Base-by-base conservation (phyloP, 2,797 vertebrate genomes). In the Tympanoctomys barrerae region DNA sequence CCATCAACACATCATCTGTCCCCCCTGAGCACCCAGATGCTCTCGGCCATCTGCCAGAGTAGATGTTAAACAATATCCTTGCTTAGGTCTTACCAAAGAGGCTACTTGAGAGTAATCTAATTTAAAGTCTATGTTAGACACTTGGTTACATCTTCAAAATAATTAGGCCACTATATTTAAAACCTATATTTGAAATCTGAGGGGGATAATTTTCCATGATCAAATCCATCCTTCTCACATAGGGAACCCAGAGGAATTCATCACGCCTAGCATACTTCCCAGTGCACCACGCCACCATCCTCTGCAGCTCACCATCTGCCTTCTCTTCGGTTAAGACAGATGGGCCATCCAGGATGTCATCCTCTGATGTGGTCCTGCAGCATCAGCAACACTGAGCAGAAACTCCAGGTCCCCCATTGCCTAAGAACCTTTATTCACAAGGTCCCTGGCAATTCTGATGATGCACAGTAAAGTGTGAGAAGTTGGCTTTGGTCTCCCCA, bases 121-220 rank as follows among this genome's bases (percentile, higher is more conserved):
- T 81, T 81, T 46, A 77, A 88, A 81, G n/a, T 89, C 66, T 49
- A 24, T 16, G 14, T n/a, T 78, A 62, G 49, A 26, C 46, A 66
- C 13, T 46, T 71, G 62, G 71, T 89, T 57, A 85, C 73, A 88
- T 87, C 54, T 42, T 92, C n/a, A 64, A 36, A 89, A 91, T 84
- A 84, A 93, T 93, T 82, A 94, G 52, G 83, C 7, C 12, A 62
- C 14, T 75, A 1, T 77, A 24, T 79, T 94, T 59, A 22, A 68
- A 61, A 79, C 49, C 73, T 70, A 52, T 42, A 73, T 42, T 42
- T 73, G 22, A 24, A 84, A 36, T 33, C 61, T 54, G 3, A 18
- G 4, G 19, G 10, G 52, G 62, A 22, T 39, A 62, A 39, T 2
- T 85, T 52, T 73, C 33, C 18, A 49, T 54, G 36, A 71, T 36